These are phyloP conservation scores for Meloe dianella DNA, from an alignment of 2,888 invertebrate genomes.

Conservation along the genomic window DNA sequence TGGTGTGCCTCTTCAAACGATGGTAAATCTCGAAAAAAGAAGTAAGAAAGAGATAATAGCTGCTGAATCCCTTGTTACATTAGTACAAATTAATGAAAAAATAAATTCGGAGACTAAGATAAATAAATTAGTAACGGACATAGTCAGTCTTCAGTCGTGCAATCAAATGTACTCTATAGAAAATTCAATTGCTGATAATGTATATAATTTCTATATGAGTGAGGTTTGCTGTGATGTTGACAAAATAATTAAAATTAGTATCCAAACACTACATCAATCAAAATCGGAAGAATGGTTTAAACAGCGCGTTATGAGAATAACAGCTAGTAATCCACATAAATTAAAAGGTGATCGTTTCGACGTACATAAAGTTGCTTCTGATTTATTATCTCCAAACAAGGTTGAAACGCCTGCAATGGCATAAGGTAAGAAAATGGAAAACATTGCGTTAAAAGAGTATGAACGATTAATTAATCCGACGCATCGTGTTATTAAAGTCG, in stretches of 20 bases:
- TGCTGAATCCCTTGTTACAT: too few relatives aligned
- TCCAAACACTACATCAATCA: not conserved
- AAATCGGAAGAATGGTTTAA: conserved; percentile 6
- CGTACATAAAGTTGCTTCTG: conserved; percentile 29
- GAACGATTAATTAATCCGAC: conserved; percentile 23
- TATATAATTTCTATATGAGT: too few relatives aligned
- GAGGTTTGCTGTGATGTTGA: too few relatives aligned
- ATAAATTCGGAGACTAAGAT: too few relatives aligned
- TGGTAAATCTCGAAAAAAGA: conserved; percentile 28
- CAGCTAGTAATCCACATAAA: conserved; percentile 34
- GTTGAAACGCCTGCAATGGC: conserved; percentile 25
- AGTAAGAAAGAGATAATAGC: conserved; percentile 28
- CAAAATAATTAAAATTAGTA: too few relatives aligned
- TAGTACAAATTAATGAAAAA: too few relatives aligned
- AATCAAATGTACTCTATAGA: too few relatives aligned
- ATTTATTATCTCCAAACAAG: conserved; percentile 26
- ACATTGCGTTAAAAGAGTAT: conserved; percentile 31
- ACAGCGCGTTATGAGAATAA: conserved; percentile 28
- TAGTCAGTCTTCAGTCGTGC: too few relatives aligned
- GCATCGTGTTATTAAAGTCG: conserved; percentile 33
- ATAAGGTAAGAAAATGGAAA: conserved; percentile 35
- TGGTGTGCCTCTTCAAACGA: not conserved
- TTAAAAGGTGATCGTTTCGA: conserved; percentile 33
- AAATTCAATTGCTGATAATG: too few relatives aligned
- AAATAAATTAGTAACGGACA: too few relatives aligned